phyloP scores from a whole-genome alignment of 2,797 vertebrate species.

The Tapera naevia region DNA sequence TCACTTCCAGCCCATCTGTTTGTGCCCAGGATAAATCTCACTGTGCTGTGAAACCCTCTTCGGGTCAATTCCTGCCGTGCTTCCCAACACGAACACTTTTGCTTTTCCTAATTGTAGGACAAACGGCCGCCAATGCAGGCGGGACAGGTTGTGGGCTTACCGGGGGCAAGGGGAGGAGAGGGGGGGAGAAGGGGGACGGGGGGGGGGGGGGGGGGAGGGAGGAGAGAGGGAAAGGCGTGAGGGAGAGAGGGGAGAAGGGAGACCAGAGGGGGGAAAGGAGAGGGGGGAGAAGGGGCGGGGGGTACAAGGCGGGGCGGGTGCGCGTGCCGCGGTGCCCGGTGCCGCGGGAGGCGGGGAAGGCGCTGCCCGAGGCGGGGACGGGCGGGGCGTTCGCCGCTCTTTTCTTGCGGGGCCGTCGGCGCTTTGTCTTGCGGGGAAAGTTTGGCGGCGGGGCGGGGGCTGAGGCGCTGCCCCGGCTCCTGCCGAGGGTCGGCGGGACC shows the following conservation, averaged over 20 bases:
- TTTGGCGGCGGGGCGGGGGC: not conserved
- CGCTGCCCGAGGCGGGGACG: conserved; percentile 5
- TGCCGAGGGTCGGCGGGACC: not conserved
- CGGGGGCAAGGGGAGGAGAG: not conserved
- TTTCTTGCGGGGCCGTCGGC: not conserved
- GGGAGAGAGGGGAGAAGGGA: no score
- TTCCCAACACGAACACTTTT: accelerated
- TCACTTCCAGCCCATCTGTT: accelerated
- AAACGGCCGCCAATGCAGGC: not conserved
- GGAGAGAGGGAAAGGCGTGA: no score
- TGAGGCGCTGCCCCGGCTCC: not conserved
- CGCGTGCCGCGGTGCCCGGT: not conserved
- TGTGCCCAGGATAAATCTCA: accelerated
- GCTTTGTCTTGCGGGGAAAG: conserved; percentile 38
- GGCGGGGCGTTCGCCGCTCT: not conserved
- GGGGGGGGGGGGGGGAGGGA: no score
- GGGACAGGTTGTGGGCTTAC: not conserved
- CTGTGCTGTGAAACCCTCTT: accelerated
- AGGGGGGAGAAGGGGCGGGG: no score
- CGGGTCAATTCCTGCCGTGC: accelerated
- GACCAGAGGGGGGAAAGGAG: no score
- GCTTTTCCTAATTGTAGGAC: not conserved
- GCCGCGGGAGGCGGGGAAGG: not conserved
- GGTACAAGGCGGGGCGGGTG: no score
- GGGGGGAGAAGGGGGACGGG: no score